phyloP scores from a whole-genome alignment of 2,888 invertebrate genomes.

The Petrolisthes manimaculis region DNA sequence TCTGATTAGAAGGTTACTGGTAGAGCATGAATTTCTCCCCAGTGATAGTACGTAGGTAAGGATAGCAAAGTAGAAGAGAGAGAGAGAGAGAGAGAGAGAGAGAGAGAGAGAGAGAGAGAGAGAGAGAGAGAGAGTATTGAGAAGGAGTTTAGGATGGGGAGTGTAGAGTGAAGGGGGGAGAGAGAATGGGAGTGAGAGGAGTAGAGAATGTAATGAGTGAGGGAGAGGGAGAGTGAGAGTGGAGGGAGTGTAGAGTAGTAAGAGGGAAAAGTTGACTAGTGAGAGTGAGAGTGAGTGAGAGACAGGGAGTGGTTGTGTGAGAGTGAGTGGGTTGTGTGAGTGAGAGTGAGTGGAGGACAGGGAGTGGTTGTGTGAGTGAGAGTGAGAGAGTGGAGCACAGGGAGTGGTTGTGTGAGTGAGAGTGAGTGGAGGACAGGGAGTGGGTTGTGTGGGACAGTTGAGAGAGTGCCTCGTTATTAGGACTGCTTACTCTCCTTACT shows the following conservation, averaged over 20 bases:
- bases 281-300: neutral
- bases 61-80: neutral
- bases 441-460: no score
- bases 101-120: conserved; percentile 8
- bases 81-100: neutral
- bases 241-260: neutral
- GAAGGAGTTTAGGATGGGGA: neutral
- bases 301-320: neutral
- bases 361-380: no score
- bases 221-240: neutral
- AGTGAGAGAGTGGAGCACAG: no score
- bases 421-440: neutral
- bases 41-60: no score
- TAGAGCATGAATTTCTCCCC: no score
- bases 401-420: conserved; percentile 3
- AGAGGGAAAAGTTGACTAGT: neutral
- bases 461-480: neutral
- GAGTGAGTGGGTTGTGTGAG: neutral
- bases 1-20: no score
- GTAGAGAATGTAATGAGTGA: neutral
- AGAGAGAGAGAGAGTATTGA: neutral
- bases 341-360: no score
- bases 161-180: neutral
- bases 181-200: neutral
- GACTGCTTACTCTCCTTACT: neutral